A percentile compares a stretch with the other conserved stretches of the same genome.
Evolutionary conservation across 2,797 vertebrate genomes (phyloP).

Genomic region (Poecile montanus): DNA sequence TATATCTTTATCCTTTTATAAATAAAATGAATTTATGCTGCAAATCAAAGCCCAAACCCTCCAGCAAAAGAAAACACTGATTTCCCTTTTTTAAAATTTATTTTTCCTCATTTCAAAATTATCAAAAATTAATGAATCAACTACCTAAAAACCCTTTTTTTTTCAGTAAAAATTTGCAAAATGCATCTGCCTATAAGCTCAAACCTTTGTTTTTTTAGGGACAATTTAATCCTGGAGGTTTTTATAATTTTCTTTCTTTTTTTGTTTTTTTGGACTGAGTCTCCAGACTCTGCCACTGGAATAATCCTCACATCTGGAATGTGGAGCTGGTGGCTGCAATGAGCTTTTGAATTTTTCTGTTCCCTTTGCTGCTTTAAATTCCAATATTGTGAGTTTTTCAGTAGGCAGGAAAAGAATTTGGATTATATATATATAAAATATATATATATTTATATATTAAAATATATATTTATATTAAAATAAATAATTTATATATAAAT

Average conservation of each 20-base stretch:
- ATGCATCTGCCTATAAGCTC: not conserved
- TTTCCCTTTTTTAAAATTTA: not conserved
- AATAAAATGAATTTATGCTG: not conserved
- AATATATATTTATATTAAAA: not conserved
- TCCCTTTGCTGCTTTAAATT: not conserved
- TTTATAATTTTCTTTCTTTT: not conserved
- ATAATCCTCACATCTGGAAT: not conserved
- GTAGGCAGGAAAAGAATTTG: not conserved
- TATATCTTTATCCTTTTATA: too few relatives aligned
- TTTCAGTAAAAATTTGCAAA: not conserved
- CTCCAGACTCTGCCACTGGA: not conserved
- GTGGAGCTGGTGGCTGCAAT: not conserved
- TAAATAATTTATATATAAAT: too few relatives aligned
- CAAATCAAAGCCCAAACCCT: not conserved
- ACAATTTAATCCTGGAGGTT: not conserved
- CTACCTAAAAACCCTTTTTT: fast-evolving
- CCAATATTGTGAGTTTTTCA: not conserved
- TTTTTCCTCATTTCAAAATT: not conserved
- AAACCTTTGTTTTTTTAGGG: not conserved
- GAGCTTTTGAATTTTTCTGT: not conserved
- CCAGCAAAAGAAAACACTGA: not conserved
- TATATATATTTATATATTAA: too few relatives aligned
- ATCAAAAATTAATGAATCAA: not conserved
- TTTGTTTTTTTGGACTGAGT: not conserved
- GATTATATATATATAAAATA: not conserved